Evolutionary conservation across 2,888 invertebrate species (phyloP), one percentile per base, ranked within the genome.

Genomic region (Heterodera filipjevi): DNA sequence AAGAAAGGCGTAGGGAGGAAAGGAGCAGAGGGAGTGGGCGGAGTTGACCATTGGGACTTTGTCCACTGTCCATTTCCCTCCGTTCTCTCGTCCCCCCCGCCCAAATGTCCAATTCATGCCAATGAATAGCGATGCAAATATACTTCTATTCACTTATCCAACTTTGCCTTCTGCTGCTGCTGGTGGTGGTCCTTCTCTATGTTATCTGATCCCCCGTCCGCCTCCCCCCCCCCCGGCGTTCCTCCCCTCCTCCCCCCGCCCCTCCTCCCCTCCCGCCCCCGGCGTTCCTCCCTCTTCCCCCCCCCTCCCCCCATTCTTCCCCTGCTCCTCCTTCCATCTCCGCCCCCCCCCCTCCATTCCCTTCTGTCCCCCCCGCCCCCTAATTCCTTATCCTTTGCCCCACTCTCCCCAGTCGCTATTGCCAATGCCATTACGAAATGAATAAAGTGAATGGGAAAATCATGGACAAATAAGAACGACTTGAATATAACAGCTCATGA

Each of bases 361-460:
- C 46, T 14, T 16, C 46, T 16, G 10, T 19, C 46, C 46, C 59
- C 59, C 59, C 2, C n/a, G 1, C 3, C n/a, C n/a, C 59, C 59
- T n/a, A 59, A 59, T 6, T 59, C n/a, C n/a, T 49, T 16, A 49
- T 16, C 16, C 19, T 39, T 12, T 12, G 39, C 49, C 19, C 49
- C 49, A 3, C 1, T 49, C 16, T 19, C 16, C 3, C 3, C 49
- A 27, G 59, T 59, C 27, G 5, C 22, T 59, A 27, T 59, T 59
- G 59, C 27, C 59, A n/a, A 59, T 27, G 27, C 27, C 22, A 6
- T 59, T 59, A 59, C 27, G 59, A 59, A 59, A 59, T 27, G 59
- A 59, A 59, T 59, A 59, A 59, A 59, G 22, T n/a, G 59, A 59
- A 59, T 59, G 59, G 59, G 59, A 27, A 59, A 59, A 59, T 59